A percentile compares a stretch with the other conserved stretches of the same genome.
These are phyloP conservation scores for Crematogaster levior DNA, from an alignment of 2,888 invertebrate species.

Conservation along the genomic window DNA sequence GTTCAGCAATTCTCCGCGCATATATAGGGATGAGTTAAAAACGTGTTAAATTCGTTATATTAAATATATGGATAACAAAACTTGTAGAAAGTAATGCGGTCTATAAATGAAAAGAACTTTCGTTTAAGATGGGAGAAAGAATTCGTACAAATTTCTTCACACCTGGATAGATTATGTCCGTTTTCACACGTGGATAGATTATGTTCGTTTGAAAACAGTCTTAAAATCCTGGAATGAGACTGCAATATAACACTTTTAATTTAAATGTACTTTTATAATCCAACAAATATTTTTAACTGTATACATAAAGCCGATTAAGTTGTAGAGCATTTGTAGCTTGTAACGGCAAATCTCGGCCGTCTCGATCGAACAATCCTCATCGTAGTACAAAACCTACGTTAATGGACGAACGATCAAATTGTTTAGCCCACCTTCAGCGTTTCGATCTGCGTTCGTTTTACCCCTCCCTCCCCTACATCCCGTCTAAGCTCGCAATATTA, in stretches of 20 bases:
- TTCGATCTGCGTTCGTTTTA: slow-evolving; percentile 6
- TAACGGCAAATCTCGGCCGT: background rate
- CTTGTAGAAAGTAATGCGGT: background rate
- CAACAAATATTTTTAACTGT: slow-evolving; percentile 21
- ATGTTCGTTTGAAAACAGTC: background rate
- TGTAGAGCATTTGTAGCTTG: background rate
- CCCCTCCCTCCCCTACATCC: background rate
- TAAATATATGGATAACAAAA: background rate
- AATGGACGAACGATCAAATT: background rate
- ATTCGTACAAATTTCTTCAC: background rate
- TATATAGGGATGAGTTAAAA: background rate
- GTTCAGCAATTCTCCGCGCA: slow-evolving; percentile 13
- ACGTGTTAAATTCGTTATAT: slow-evolving; percentile 6
- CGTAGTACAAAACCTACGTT: slow-evolving; percentile 3
- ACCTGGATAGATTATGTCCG: too few relatives aligned
- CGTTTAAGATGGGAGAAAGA: background rate
- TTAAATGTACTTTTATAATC: slow-evolving; percentile 12
- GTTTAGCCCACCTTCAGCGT: slow-evolving; percentile 7
- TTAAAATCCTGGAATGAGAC: slow-evolving; percentile 6
- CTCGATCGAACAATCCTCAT: background rate
- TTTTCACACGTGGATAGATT: background rate
- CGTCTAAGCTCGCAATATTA: slow-evolving; percentile 28
- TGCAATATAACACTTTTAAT: slow-evolving; percentile 20
- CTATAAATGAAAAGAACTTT: background rate
- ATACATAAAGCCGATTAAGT: slow-evolving; percentile 8